Percentiles rank a stretch among this genome's conserved stretches.
phyloP scores from a whole-genome alignment of 2,113 vertebrate species.

The Atractosteus spatula region DNA sequence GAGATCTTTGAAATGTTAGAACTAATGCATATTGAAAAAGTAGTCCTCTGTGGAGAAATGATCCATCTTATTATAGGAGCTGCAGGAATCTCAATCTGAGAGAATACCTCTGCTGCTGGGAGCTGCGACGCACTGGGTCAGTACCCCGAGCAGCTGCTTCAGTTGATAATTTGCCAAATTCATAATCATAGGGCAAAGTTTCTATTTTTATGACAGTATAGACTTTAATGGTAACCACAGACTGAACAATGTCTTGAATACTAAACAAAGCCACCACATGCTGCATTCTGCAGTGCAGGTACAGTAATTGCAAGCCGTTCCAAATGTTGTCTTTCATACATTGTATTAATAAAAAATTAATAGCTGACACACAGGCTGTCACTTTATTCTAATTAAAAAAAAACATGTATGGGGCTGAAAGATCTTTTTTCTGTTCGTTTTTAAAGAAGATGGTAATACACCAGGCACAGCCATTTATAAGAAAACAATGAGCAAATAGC shows the following conservation, averaged over 20 bases:
- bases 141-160: neutral
- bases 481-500: neutral
- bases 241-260: neutral
- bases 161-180: constrained; percentile 1
- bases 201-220: neutral
- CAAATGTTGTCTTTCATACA: too few species aligned
- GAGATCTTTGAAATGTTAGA: neutral
- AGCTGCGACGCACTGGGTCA: neutral
- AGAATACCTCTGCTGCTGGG: neutral
- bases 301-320: too few species aligned
- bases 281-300: too few species aligned
- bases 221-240: neutral
- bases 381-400: too few species aligned
- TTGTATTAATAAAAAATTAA: too few species aligned
- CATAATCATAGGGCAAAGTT: constrained; percentile 2
- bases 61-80: neutral
- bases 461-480: neutral
- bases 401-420: too few species aligned
- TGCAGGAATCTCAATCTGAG: neutral
- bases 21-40: neutral
- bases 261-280: too few species aligned
- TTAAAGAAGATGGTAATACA: too few species aligned
- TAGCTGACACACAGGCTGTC: too few species aligned
- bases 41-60: neutral
- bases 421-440: too few species aligned